These are phyloP conservation scores for Prunella himalayana DNA, from an alignment of 2,113 vertebrate genomes.

Conservation along the genomic window DNA sequence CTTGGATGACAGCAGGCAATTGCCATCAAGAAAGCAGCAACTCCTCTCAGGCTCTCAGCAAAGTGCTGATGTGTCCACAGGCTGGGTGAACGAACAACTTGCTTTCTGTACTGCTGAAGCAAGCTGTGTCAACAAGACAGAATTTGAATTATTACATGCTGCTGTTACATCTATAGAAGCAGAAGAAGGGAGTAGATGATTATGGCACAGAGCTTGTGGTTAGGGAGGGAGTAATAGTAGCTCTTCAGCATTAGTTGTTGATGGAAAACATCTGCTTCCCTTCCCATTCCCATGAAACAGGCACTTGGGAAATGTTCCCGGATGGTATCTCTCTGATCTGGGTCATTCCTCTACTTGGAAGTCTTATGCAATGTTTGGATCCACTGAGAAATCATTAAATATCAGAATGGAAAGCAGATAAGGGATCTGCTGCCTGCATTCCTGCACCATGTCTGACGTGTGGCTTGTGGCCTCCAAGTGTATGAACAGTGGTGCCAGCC, in stretches of 20 bases:
- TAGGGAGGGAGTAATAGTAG: conserved; percentile 63
- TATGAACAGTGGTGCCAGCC: background rate
- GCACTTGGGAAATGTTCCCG: conserved; percentile 45
- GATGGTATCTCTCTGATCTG: conserved; percentile 27
- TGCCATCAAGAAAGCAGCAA: conserved; percentile 28
- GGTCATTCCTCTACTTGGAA: conserved; percentile 25
- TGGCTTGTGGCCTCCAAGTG: background rate
- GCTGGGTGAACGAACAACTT: conserved; percentile 62
- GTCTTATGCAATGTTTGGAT: conserved; percentile 33
- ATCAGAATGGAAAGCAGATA: background rate
- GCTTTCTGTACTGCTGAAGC: conserved; percentile 69
- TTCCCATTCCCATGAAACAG: conserved; percentile 23
- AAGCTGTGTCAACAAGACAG: conserved; percentile 75
- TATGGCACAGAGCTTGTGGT: conserved; percentile 62
- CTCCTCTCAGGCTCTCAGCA: conserved; percentile 48
- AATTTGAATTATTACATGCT: conserved; percentile 71
- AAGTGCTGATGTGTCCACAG: conserved; percentile 70
- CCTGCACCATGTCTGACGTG: background rate
- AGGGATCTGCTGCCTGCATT: background rate
- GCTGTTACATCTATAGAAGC: conserved; percentile 58
- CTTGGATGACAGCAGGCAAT: background rate
- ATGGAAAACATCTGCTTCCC: conserved; percentile 76
- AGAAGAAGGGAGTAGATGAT: conserved; percentile 67
- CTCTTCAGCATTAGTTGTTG: conserved; percentile 45
- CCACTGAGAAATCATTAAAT: conserved; percentile 32